Conservation (phyloP, 2,888 invertebrate genomes). For the Drosophila leonis region DNA sequence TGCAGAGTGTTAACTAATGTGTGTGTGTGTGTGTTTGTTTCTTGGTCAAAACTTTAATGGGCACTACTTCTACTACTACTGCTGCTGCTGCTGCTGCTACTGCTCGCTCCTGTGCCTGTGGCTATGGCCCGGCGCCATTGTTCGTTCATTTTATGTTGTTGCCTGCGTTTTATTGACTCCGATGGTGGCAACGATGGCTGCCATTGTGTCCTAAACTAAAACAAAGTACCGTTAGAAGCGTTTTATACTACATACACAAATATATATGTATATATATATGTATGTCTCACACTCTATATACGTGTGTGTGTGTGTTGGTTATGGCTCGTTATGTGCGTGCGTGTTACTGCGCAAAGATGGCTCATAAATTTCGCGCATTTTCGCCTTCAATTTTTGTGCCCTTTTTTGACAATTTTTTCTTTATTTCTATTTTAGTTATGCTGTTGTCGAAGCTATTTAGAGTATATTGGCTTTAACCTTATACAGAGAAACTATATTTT, state of each 20-base stretch:
- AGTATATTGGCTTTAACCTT: background rate
- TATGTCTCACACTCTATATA: conserved; percentile 11
- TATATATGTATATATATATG: background rate
- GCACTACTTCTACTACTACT: conserved; percentile 8
- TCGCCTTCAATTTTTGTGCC: conserved; percentile 61
- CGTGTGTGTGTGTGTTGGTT: conserved; percentile 58
- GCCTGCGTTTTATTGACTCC: conserved; percentile 80
- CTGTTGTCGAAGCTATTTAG: background rate
- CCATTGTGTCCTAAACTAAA: conserved; percentile 77
- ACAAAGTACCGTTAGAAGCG: conserved; percentile 76
- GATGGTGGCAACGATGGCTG: conserved; percentile 56
- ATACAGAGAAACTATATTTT: background rate
- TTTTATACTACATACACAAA: conserved; percentile 30
- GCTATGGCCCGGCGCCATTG: conserved; percentile 63
- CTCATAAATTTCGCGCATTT: conserved; percentile 79
- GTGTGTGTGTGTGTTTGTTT: conserved; percentile 20
- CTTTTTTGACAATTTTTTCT: conserved; percentile 44
- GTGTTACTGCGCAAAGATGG: conserved; percentile 78
- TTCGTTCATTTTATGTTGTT: conserved; percentile 72
- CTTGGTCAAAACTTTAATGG: conserved; percentile 68
- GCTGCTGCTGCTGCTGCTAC: background rate
- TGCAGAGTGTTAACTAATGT: conserved; percentile 41
- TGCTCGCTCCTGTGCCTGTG: background rate
- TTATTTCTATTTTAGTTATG: conserved; percentile 12
- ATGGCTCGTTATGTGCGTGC: conserved; percentile 77